Conservation (phyloP, 1,140 invertebrate species). For the Spodoptera frugiperda region DNA sequence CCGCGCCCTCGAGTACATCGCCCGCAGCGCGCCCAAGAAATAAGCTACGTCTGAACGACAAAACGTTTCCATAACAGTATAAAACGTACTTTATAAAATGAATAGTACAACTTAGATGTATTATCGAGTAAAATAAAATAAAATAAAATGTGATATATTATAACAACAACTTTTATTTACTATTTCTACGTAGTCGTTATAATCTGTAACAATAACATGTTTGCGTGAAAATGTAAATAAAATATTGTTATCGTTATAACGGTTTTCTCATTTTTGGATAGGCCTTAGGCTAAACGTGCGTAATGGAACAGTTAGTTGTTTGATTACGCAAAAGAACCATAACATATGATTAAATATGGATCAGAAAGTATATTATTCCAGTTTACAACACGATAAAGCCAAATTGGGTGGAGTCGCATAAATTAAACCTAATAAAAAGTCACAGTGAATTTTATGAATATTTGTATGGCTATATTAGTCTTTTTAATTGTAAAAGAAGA, state of each 20-base stretch:
- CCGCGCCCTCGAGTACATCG: constrained; percentile 79
- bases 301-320: no score
- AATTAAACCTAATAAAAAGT: neutral
- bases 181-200: constrained; percentile 9
- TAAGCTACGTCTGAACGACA: constrained; percentile 41
- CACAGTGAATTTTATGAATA: no score
- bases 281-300: neutral
- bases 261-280: neutral
- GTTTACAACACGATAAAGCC: neutral
- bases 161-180: constrained; percentile 37
- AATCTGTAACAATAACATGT: constrained; percentile 13
- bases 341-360: neutral
- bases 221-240: constrained; percentile 48
- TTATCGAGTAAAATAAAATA: constrained; percentile 2
- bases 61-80: constrained; percentile 41
- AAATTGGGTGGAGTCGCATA: neutral
- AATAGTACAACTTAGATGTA: constrained; percentile 40
- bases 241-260: neutral
- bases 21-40: constrained; percentile 53
- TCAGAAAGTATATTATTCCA: neutral
- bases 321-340: neutral
- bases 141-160: constrained; percentile 44
- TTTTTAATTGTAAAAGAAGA: no score
- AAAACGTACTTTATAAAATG: constrained; percentile 16
- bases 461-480: no score